Base-by-base conservation (phyloP, 2,888 invertebrate genomes). In the Strigamia transsilvanica region DNA sequence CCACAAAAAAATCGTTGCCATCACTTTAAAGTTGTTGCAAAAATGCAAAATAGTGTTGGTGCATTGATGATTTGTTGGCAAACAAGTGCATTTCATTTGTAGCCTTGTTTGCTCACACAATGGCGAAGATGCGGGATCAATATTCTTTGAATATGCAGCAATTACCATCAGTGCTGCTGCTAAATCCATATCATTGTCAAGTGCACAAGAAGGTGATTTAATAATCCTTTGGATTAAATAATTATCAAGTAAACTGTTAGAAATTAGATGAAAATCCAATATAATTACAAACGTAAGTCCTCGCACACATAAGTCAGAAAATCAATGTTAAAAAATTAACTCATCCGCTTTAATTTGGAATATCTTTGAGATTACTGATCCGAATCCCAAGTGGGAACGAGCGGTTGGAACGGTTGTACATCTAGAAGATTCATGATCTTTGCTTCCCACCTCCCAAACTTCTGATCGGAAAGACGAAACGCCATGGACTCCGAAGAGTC, bases 81-180 rank as follows among this genome's bases (percentile, higher is more conserved):
- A 51, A 51, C 13, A 13, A 51, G 51, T 46, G 15, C 46, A 46
- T 12, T 46, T 46, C 51, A 18, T 51, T 51, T 51, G 7, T 51
- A 51, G 4, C n/a, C 18, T 51, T 51, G 18, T 51, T 51, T 15
- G 6, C 51, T 18, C n/a, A 2, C n/a, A 15, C 51, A 51, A 46
- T 41, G 46, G 9, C 46, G 46, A 46, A 6, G 46, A 41, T 41
- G 46, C 46, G 13, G 15, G 9, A 46, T 46, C 46, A 46, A 51
- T 51, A 51, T 51, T n/a, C 51, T 18, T n/a, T 51, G 51, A n/a
- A 51, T 34, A 34, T 51, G 18, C 51, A 51, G 51, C 51, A 51
- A 51, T 51, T 51, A 51, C 51, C 18, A n/a, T 3, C 51, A 51
- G 15, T 15, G 18, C 51, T n/a, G 51, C 6, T 3, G 46, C 46